These are phyloP conservation scores for Amiota mariae DNA, from an alignment of 2,888 invertebrate genomes.

Conservation along the genomic window DNA sequence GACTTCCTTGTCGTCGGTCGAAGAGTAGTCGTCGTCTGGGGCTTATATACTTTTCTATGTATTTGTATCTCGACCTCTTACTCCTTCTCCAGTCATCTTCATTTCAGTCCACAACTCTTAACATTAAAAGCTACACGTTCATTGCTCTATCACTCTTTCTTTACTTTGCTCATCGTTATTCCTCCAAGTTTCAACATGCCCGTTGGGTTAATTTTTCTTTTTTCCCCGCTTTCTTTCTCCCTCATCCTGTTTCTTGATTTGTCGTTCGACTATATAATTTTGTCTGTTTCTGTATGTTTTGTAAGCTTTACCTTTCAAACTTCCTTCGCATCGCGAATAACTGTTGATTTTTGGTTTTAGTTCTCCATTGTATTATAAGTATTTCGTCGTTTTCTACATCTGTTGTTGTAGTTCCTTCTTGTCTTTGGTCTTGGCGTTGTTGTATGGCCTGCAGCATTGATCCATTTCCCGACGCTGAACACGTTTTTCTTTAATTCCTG, in stretches of 20 bases:
- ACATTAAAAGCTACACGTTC: neutral
- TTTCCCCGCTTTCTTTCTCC: conserved; percentile 11
- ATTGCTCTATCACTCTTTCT: neutral
- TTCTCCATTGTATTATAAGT: conserved; percentile 27
- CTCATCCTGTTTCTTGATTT: neutral
- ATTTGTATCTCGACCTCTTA: too few relatives aligned
- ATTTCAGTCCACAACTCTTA: conserved; percentile 10
- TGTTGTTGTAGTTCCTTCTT: neutral
- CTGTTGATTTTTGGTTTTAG: conserved; percentile 55
- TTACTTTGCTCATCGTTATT: neutral
- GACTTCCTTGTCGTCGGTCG: neutral
- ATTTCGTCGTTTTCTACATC: neutral
- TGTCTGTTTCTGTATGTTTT: conserved; percentile 35
- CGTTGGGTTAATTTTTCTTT: neutral
- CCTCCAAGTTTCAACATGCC: too few relatives aligned
- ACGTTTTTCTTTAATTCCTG: conserved; percentile 26
- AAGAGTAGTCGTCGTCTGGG: neutral
- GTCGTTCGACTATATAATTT: neutral
- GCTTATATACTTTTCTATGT: too few relatives aligned
- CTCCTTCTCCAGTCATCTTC: too few relatives aligned
- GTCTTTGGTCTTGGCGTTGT: neutral
- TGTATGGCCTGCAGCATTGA: conserved; percentile 9
- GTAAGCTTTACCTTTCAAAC: neutral
- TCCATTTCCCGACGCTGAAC: conserved; percentile 21
- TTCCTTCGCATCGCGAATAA: conserved; percentile 42